phyloP scores from a whole-genome alignment of 2,888 invertebrate genomes.

The Nomada ruficornis region DNA sequence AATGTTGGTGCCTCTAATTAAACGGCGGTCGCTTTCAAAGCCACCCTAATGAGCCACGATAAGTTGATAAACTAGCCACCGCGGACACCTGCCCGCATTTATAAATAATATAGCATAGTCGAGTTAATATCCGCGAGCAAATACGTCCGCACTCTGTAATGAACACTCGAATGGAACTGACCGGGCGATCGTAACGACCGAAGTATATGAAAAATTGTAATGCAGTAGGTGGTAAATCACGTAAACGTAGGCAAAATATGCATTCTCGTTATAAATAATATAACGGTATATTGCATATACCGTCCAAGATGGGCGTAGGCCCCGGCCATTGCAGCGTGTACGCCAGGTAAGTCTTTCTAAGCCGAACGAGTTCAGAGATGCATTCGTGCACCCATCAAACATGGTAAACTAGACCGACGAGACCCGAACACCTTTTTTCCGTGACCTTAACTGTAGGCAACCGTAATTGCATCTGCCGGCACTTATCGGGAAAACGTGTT shows the following conservation, averaged over 20 bases:
- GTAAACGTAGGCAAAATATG: slow-evolving; percentile 59
- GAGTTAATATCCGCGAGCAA: not conserved
- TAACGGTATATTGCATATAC: slow-evolving; percentile 79
- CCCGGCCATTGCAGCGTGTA: slow-evolving; percentile 36
- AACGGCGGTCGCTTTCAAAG: slow-evolving; percentile 36
- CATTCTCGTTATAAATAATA: slow-evolving; percentile 75
- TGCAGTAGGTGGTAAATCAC: slow-evolving; percentile 16
- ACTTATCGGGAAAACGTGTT: slow-evolving; percentile 61
- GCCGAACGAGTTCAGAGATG: slow-evolving; percentile 37
- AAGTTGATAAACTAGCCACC: slow-evolving; percentile 22
- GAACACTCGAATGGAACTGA: not conserved
- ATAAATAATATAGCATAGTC: not conserved
- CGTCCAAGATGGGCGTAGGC: slow-evolving; percentile 75
- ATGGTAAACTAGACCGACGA: slow-evolving; percentile 75
- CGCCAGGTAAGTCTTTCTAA: slow-evolving; percentile 40
- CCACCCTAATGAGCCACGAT: slow-evolving; percentile 28
- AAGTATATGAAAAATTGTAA: not conserved
- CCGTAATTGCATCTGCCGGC: slow-evolving; percentile 64
- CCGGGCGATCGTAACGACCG: not conserved
- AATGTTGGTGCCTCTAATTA: slow-evolving; percentile 40
- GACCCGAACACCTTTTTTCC: slow-evolving; percentile 61
- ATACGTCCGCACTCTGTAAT: not conserved
- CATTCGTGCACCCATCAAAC: slow-evolving; percentile 59
- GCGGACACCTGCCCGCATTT: not conserved
- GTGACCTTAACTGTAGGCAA: slow-evolving; percentile 76